A percentile compares a stretch with the other conserved stretches of the same genome.
Evolutionary conservation across 35 echinoderm and acorn worm species (phyloP).

Genomic region (Patiria miniata): DNA sequence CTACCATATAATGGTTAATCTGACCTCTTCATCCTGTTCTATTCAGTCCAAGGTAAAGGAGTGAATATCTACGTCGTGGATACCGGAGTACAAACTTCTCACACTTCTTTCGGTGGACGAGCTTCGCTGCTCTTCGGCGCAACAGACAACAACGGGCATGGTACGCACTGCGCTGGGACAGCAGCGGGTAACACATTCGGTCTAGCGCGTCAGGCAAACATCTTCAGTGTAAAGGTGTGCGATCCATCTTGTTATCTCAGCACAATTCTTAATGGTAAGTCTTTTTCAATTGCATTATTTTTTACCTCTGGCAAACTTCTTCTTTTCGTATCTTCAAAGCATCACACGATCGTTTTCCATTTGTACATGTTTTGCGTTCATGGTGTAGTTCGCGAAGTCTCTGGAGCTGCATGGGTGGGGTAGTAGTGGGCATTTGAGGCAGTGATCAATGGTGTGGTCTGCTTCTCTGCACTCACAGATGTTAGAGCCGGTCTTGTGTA

Average conservation of each 20-base stretch:
- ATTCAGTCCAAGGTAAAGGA: background rate
- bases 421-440: too few relatives aligned
- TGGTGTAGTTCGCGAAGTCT: background rate
- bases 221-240: conserved; percentile 55
- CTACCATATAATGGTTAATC: too few relatives aligned
- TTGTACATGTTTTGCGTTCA: background rate
- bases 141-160: conserved; percentile 72
- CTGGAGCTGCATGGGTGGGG: background rate
- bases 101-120: too few relatives aligned
- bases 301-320: too few relatives aligned
- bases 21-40: too few relatives aligned
- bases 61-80: conserved; percentile 26
- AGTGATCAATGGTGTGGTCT: too few relatives aligned
- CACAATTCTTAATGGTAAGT: too few relatives aligned
- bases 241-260: too few relatives aligned
- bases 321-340: background rate
- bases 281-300: too few relatives aligned
- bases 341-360: background rate
- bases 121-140: background rate
- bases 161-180: conserved; percentile 84
- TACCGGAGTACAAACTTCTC: background rate
- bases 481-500: background rate
- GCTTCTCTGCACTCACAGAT: background rate
- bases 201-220: conserved; percentile 64
- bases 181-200: conserved; percentile 56